Conservation (phyloP, 2,888 invertebrate genomes). For the Tiliacea citrago region DNA sequence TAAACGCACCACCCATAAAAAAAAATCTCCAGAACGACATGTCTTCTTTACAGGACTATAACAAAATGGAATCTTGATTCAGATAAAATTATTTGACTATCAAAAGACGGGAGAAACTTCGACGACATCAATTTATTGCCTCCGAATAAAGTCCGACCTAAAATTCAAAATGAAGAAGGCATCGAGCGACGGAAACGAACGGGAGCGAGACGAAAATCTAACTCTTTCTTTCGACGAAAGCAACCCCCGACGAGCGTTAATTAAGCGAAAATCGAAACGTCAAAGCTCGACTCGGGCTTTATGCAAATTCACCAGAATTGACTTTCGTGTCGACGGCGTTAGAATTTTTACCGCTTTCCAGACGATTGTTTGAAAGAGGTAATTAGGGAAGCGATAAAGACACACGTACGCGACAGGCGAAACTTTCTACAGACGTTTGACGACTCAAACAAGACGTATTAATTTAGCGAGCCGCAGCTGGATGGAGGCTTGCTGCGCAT, state of each 20-base stretch:
- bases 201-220: constrained; percentile 80
- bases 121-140: constrained; percentile 85
- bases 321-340: constrained; percentile 84
- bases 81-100: constrained; percentile 87
- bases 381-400: constrained; percentile 81
- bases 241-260: constrained; percentile 84
- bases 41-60: constrained; percentile 79
- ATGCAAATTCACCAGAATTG: constrained; percentile 88
- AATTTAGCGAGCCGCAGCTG: constrained; percentile 42
- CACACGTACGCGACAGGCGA: constrained; percentile 69
- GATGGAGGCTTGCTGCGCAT: constrained; percentile 33
- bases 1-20: constrained; percentile 47
- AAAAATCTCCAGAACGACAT: constrained; percentile 70
- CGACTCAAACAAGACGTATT: constrained; percentile 57
- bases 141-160: constrained; percentile 80
- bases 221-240: constrained; percentile 82
- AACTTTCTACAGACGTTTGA: constrained; percentile 65
- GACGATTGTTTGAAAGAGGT: constrained; percentile 85
- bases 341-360: constrained; percentile 83
- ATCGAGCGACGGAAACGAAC: constrained; percentile 78
- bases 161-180: constrained; percentile 81
- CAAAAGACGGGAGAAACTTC: constrained; percentile 83
- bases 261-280: constrained; percentile 90
- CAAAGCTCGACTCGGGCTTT: constrained; percentile 86
- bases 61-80: constrained; percentile 79